Base-by-base conservation (phyloP, 2,888 invertebrate genomes). In the Heteromurus nitidus region DNA sequence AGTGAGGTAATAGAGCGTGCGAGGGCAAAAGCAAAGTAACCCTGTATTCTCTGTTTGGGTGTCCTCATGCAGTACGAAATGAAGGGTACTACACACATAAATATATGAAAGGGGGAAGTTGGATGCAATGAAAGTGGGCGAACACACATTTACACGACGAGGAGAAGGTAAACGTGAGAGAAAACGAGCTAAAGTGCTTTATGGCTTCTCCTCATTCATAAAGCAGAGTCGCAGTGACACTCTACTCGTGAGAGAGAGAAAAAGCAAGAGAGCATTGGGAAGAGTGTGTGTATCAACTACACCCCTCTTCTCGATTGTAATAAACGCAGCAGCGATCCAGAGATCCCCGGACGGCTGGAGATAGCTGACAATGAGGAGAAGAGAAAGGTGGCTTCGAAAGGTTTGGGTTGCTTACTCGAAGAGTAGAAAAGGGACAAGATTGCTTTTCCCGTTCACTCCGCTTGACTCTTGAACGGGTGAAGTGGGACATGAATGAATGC, bases 181-280 rank as follows among this genome's bases (percentile, higher is more conserved):
- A 30, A 18, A 28, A n/a, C 16, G 18, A 50, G 68, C 2, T 0
- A 30, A 72, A 62, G 47, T 44, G 44, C 44, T 62, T 72, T 62
- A 58, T 72, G 60, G 72, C 30, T 72, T 60, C 47, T 13, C 28
- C n/a, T 72, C 72, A 72, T 72, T 72, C 47, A 72, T 60, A 60
- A 72, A 62, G 62, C 36, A n/a, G 9, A 18, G 20, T 55, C 18
- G 50, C n/a, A n/a, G n/a, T n/a, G n/a, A n/a, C n/a, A n/a, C n/a
- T 55, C 2, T 20, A 26, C 26, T 50, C 26, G n/a, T 11, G 16
- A 50, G 26, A 30, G 53, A 22, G 53, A 9, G 22, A 22, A 47
- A 47, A 53, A 13, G 47, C 9, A 47, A 47, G 18, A 47, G 13
- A n/a, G 9, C 47, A 11, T 9, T 3, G 47, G 3, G 3, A 47